Conservation (phyloP, 2,888 invertebrate genomes). For the Aleiodes alternator region DNA sequence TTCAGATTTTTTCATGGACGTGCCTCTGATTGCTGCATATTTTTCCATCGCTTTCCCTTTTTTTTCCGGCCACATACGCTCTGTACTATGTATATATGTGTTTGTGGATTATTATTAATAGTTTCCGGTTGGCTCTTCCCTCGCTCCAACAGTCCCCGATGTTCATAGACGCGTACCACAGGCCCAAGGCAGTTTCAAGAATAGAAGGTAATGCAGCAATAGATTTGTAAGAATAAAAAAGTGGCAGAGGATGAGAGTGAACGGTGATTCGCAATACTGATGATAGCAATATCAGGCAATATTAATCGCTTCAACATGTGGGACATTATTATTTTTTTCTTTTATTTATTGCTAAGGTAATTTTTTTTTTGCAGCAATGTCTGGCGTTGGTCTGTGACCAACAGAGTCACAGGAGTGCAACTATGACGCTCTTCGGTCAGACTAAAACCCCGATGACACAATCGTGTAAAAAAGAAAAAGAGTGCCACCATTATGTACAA, state of each 20-base stretch:
- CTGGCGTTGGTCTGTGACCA: constrained; percentile 58
- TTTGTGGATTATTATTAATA: constrained; percentile 64
- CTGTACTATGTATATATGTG: background rate
- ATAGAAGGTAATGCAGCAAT: constrained; percentile 12
- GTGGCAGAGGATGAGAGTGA: background rate
- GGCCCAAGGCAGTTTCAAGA: constrained; percentile 26
- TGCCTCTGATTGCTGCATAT: background rate
- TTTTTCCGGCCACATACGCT: constrained; percentile 59
- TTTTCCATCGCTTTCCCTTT: constrained; percentile 67
- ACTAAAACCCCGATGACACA: constrained; percentile 65
- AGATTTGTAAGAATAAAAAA: background rate
- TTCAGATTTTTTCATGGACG: too few relatives aligned
- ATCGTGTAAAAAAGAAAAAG: constrained; percentile 64
- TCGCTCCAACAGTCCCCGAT: constrained; percentile 65
- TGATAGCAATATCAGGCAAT: background rate
- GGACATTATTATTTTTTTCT: background rate
- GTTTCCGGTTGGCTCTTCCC: constrained; percentile 72
- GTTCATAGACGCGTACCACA: constrained; percentile 59
- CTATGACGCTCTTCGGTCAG: constrained; percentile 51
- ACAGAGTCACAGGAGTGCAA: constrained; percentile 50
- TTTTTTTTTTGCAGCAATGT: constrained; percentile 49
- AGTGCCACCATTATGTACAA: constrained; percentile 63
- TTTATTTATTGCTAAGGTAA: background rate
- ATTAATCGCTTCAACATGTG: constrained; percentile 6
- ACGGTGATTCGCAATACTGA: background rate